Base-by-base conservation (phyloP, 2,888 invertebrate species). In the Belgica antarctica region DNA sequence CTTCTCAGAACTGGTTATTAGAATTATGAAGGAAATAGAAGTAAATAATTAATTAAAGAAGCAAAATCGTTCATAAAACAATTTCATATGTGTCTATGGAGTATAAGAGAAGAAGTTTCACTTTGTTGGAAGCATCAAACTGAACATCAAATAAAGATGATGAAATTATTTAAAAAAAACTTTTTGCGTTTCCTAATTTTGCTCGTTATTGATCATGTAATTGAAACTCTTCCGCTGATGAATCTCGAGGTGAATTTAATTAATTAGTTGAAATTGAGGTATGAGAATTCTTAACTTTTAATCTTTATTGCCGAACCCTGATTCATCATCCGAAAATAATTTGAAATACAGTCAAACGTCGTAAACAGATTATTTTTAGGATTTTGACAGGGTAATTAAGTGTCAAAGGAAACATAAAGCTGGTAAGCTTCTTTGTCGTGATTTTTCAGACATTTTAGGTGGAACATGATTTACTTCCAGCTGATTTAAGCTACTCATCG, bases 61-160 rank as follows among this genome's bases (percentile, higher is more conserved):
- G 12, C 15, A 41, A 34, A 41, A 41, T 52, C 22, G 52, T 52
- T 52, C 52, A 17, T n/a, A 15, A 41, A 41, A 52, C 17, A 52
- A 46, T 52, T 52, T 52, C 52, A 52, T 52, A 52, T 52, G 17
- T 52, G 52, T 52, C 52, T 52, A 52, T 52, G 52, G 22, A 52
- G 15, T 12, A 52, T 52, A 17, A 52, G 19, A 52, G 12, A 17
- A 52, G 3, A 17, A 3, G 2, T n/a, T n/a, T n/a, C n/a, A n/a
- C n/a, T n/a, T n/a, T n/a, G n/a, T n/a, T n/a, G 8, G 19, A 52
- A 52, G 22, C 7, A 19, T 17, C 1, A 52, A 52, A 52, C 17
- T 52, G 52, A 52, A 52, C 22, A 52, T 5, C 41, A 52, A 52
- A 52, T 52, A 52, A 52, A 17, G 7, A 52, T 22, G 17, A 52